Conservation (phyloP, 2,113 vertebrate species). For the Tyrannus savana region DNA sequence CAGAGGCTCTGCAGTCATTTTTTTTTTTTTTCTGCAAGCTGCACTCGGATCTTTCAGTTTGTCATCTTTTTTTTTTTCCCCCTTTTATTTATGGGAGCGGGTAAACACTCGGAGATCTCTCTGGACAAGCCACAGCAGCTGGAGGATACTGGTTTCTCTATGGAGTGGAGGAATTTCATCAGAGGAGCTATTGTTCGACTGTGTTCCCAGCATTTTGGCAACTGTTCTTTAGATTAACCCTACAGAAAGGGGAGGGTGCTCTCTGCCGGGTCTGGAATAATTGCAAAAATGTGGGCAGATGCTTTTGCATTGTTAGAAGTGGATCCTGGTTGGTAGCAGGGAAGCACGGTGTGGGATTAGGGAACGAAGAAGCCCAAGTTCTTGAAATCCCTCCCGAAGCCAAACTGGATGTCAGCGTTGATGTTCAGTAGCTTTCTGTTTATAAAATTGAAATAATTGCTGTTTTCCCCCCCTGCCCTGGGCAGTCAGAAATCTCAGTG, state of each 20-base stretch:
- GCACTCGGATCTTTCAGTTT: neutral
- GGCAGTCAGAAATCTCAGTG: fast-evolving
- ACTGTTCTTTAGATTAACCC: constrained; percentile 69
- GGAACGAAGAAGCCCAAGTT: neutral
- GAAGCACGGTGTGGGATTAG: neutral
- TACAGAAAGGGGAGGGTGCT: constrained; percentile 46
- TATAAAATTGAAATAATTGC: neutral
- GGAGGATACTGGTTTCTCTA: constrained; percentile 61
- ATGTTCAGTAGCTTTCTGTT: neutral
- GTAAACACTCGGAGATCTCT: constrained; percentile 3
- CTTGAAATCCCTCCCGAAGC: constrained; percentile 20
- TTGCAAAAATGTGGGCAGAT: constrained; percentile 47
- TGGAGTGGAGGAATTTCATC: constrained; percentile 58
- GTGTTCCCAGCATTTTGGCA: constrained; percentile 65
- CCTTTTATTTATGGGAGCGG: neutral
- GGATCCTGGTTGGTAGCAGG: neutral
- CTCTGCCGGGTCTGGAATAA: neutral
- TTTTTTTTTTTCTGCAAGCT: neutral
- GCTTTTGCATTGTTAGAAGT: constrained; percentile 43
- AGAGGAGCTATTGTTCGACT: constrained; percentile 62
- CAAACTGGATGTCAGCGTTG: neutral
- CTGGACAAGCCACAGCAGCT: constrained; percentile 57
- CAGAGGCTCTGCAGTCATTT: neutral
- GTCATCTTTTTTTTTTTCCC: neutral
- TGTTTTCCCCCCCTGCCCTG: neutral